phyloP scores from a whole-genome alignment of 2,888 invertebrate species.

The Tuta absoluta region DNA sequence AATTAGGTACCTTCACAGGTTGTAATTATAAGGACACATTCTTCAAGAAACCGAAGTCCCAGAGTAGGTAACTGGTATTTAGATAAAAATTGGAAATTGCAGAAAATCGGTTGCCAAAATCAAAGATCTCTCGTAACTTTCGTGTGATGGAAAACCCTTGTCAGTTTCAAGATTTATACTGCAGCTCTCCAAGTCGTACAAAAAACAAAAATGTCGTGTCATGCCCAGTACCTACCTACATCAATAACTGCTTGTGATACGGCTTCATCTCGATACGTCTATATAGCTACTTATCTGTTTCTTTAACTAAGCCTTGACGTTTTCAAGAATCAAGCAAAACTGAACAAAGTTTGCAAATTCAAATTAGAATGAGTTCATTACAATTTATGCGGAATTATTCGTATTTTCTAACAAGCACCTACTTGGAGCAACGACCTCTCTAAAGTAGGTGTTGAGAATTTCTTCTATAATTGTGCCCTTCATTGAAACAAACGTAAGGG shows the following conservation, averaged over 20 bases:
- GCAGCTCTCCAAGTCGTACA: constrained; percentile 35
- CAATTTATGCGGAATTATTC: background rate
- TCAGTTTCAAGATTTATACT: constrained; percentile 40
- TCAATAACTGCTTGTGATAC: too few relatives aligned
- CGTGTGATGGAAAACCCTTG: constrained; percentile 38
- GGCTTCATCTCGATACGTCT: too few relatives aligned
- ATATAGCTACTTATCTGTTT: background rate
- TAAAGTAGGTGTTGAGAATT: constrained; percentile 61
- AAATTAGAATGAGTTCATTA: background rate
- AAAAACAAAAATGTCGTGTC: constrained; percentile 24
- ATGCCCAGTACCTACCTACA: too few relatives aligned
- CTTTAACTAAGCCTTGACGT: background rate
- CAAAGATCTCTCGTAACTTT: constrained; percentile 31
- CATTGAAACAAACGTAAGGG: constrained; percentile 70
- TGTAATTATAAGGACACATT: too few relatives aligned
- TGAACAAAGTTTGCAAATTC: background rate
- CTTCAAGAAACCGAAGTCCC: too few relatives aligned
- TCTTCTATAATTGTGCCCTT: constrained; percentile 70
- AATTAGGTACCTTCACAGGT: too few relatives aligned
- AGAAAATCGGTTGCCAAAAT: constrained; percentile 29
- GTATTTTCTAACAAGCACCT: constrained; percentile 22
- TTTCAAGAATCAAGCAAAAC: background rate
- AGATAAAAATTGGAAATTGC: too few relatives aligned
- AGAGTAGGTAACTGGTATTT: too few relatives aligned
- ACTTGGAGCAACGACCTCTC: constrained; percentile 50